A percentile compares a stretch with the other conserved stretches of the same genome.
These are phyloP conservation scores for Antitype chi DNA, from an alignment of 2,888 invertebrate species.

Conservation along the genomic window DNA sequence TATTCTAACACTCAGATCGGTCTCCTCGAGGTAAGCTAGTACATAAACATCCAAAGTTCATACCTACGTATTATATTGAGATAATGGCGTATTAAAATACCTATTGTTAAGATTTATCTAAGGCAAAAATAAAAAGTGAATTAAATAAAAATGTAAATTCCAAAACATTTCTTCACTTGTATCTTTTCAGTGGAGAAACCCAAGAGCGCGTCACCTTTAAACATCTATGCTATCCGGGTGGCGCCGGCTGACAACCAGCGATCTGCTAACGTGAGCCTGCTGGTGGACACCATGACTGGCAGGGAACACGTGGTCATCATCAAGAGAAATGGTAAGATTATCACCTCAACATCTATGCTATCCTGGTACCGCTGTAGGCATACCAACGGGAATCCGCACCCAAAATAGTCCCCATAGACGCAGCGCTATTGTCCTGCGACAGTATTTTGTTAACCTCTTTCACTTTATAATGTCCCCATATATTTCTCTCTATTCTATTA, in stretches of 20 bases:
- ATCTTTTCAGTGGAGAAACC: slow-evolving; percentile 80
- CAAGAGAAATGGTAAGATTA: slow-evolving; percentile 75
- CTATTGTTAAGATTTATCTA: not conserved
- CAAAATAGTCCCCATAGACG: not conserved
- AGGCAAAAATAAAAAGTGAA: not conserved
- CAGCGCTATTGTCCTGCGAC: not conserved
- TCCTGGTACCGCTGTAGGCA: slow-evolving; percentile 8
- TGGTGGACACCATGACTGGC: slow-evolving; percentile 76
- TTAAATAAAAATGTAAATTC: too few species aligned
- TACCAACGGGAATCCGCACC: not conserved
- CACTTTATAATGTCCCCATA: not conserved
- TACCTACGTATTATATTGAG: too few species aligned
- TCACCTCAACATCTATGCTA: not conserved
- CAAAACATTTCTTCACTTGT: not conserved
- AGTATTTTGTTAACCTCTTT: not conserved
- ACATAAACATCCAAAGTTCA: not conserved
- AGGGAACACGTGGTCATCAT: slow-evolving; percentile 79
- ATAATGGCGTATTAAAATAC: not conserved
- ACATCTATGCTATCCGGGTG: slow-evolving; percentile 85
- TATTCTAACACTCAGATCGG: not conserved
- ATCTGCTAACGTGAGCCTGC: slow-evolving; percentile 78
- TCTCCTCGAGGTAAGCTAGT: not conserved
- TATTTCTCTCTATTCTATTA: not conserved
- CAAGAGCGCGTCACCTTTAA: slow-evolving; percentile 75
- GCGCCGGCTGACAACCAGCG: slow-evolving; percentile 73